Conservation (phyloP, 2,113 vertebrate genomes). For the Motacilla alba region DNA sequence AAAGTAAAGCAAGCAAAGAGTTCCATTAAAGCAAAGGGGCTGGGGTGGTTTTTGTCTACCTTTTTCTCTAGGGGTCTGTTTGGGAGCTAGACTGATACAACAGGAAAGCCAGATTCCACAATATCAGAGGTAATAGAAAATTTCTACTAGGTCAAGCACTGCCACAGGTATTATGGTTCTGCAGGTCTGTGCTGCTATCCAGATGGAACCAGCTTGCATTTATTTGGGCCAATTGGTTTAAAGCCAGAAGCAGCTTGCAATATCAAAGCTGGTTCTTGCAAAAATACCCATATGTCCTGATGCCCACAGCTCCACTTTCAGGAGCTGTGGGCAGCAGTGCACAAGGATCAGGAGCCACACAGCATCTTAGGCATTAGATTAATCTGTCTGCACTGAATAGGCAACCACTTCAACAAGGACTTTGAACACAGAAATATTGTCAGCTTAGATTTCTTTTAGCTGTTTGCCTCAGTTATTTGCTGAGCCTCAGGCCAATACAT, state of each 20-base stretch:
- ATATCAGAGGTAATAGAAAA: background rate
- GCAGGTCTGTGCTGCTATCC: background rate
- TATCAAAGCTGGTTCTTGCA: background rate
- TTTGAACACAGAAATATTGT: background rate
- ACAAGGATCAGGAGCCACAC: background rate
- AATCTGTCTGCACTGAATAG: background rate
- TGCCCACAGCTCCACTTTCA: background rate
- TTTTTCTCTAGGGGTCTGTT: background rate
- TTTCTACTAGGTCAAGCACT: background rate
- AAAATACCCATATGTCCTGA: background rate
- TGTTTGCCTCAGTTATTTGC: background rate
- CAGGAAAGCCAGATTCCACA: background rate
- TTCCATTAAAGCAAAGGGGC: background rate
- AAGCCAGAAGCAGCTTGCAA: background rate
- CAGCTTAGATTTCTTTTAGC: background rate
- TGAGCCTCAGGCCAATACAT: background rate
- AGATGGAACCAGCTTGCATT: background rate
- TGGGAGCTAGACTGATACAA: background rate
- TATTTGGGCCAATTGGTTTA: background rate
- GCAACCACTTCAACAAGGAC: background rate
- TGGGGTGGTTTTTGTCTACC: rapidly evolving
- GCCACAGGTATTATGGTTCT: background rate
- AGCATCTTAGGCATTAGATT: background rate
- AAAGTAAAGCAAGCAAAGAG: background rate
- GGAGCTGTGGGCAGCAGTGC: background rate